Evolutionary conservation across 2,113 vertebrate species (phyloP), one percentile per base, ranked within the genome.

Genomic region (Tupaia tana): DNA sequence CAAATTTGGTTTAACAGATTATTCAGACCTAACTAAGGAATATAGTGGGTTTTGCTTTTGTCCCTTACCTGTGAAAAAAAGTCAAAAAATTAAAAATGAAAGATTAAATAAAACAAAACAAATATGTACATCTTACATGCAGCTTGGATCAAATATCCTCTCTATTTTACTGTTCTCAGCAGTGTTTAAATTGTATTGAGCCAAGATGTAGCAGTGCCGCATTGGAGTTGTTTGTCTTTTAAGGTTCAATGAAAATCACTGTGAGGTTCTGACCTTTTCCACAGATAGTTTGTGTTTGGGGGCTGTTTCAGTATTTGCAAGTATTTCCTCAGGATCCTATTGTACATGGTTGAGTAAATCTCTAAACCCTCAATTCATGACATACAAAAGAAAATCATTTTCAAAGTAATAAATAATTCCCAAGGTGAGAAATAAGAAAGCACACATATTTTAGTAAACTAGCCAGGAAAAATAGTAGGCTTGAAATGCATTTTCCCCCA

Each of bases 281-380:
- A 34, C 29, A 74, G 69, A 78, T 54, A 89, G 31, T 88, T 5
- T 87, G 78, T 93, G 63, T 89, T 93, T 52, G 19, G 94, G 69
- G 83, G 59, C 52, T 89, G 54, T 85, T 83, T 74, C 27, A 78
- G 63, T 87, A 34, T 95, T 90, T 96, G 67, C 77, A 74, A 0
- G 67, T 27, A 93, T 34, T 94, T 97, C 67, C 84, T 93, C 69
- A 9, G 77, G 77, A 95, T 97, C 93, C 73, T 88, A 85, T 96
- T 97, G 94, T 96, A 96, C 89, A 96, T 81, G 91, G 95, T 94
- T 96, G 89, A 97, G 73, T 95, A 93, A 96, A 95, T 96, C 29
- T 58, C 63, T 25, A 93, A 93, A 87, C 29, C 7, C 31, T 95
- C 83, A 81, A 91, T 87, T 94, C 34, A 69, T 75, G 77, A 78